Base-by-base conservation (phyloP, 2,113 vertebrate species). In the Pollimyrus isidori region DNA sequence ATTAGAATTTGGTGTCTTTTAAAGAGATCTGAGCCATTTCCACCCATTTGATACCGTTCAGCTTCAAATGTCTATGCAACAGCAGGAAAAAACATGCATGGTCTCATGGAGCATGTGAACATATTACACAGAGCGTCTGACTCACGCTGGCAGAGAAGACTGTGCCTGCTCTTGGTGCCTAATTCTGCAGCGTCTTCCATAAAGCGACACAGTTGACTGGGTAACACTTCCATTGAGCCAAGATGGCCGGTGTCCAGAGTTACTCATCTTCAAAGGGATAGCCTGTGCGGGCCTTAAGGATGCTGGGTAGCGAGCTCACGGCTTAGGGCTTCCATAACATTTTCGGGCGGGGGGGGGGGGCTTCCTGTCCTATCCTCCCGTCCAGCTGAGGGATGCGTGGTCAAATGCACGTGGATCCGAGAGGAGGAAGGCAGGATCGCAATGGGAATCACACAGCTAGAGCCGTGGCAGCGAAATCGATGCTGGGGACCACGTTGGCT, bases 251-350 rank as follows among this genome's bases (percentile, higher is more conserved):
- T 19, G 15, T n/a, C 85, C 49, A 52, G 49, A 19, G 46, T 30
- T 86, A 86, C 85, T 85, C 82, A 85, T 85, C 82, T 49, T 42
- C 35, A 49, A 85, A 26, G 85, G 85, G 85, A 86, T 52, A 52
- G 49, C 85, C 84, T 30, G 26, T 26, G 84, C 46, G 7, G 84
- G 46, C 3, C 11, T n/a, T 49, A 7, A 26, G 26, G 84, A 45
- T 6, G 49, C 23, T 30, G 46, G 26, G n/a, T 15, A 49, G 15
- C 23, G 0, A 52, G 48, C 26, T 53, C 26, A 19, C 0, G 6
- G 26, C 49, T 86, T 13, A 50, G 48, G 85, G 23, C 11, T 49
- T 15, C 85, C 11, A n/a, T 52, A 53, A 52, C 46, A 21, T 46
- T 50, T 45, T n/a, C 10, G 76, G 17, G 42, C 1, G 35, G 7